These are phyloP conservation scores for Spea hammondii DNA, from an alignment of 2,797 vertebrate species.

Conservation along the genomic window DNA sequence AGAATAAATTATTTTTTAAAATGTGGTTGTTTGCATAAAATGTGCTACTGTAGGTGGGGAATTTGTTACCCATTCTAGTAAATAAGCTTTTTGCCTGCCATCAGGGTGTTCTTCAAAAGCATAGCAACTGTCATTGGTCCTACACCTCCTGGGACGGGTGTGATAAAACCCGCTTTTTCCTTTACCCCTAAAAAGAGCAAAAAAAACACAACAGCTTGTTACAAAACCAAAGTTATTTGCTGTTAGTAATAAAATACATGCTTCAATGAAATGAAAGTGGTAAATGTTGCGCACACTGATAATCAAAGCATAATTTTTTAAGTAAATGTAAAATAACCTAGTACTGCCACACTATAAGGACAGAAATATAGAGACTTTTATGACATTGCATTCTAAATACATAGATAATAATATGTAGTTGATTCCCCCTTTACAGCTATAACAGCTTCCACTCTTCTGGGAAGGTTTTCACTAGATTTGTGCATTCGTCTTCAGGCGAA, in stretches of 20 bases:
- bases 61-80: constrained; percentile 56
- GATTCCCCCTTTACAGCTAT: too few species aligned
- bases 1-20: too few species aligned
- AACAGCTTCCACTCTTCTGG: too few species aligned
- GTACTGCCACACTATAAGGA: not conserved
- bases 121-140: constrained; percentile 91
- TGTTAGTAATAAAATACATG: too few species aligned
- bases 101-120: constrained; percentile 89
- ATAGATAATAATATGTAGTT: too few species aligned
- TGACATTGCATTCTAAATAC: too few species aligned
- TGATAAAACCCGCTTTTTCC: constrained; percentile 86
- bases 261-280: too few species aligned
- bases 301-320: too few species aligned
- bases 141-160: constrained; percentile 87
- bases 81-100: constrained; percentile 76
- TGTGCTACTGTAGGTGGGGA: not conserved
- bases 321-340: not conserved
- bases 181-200: constrained; percentile 73
- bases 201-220: constrained; percentile 16
- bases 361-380: too few species aligned
- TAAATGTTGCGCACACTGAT: too few species aligned
- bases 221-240: not conserved
- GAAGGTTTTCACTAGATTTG: too few species aligned
- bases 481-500: too few species aligned
- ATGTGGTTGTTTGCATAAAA: not conserved